These are phyloP conservation scores for Microctonus brassicae DNA, from an alignment of 2,888 invertebrate species.

Conservation along the genomic window DNA sequence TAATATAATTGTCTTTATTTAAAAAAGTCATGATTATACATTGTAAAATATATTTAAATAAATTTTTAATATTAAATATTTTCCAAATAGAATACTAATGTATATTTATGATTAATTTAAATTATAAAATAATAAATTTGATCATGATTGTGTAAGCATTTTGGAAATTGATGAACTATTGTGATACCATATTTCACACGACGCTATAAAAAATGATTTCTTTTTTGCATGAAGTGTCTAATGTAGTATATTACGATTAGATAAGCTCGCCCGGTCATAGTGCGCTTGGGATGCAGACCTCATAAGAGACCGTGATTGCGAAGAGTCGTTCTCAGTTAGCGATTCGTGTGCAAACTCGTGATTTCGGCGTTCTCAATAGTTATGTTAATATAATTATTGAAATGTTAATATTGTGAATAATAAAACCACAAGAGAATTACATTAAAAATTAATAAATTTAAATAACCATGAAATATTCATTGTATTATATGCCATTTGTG, in stretches of 20 bases:
- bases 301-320: conserved; percentile 64
- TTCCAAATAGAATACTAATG: not conserved
- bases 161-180: not conserved
- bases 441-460: not conserved
- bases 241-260: conserved; percentile 58
- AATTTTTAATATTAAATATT: too few relatives aligned
- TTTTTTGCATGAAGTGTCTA: conserved; percentile 24
- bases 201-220: conserved; percentile 12
- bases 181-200: not conserved
- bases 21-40: not conserved
- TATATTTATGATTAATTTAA: not conserved
- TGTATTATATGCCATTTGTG: conserved; percentile 28
- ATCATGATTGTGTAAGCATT: not conserved
- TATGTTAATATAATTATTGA: conserved; percentile 9
- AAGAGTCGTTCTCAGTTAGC: conserved; percentile 60
- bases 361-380: conserved; percentile 38
- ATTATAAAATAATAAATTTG: not conserved
- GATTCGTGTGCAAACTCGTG: conserved; percentile 56
- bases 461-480: not conserved
- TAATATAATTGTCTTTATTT: not conserved
- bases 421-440: not conserved
- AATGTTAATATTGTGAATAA: not conserved
- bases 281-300: conserved; percentile 64
- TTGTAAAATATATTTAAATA: too few relatives aligned
- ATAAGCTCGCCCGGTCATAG: conserved; percentile 66